A percentile compares a stretch with the other conserved stretches of the same genome.
These are phyloP conservation scores for Spodoptera littoralis DNA, from an alignment of 2,888 invertebrate genomes.

Conservation along the genomic window DNA sequence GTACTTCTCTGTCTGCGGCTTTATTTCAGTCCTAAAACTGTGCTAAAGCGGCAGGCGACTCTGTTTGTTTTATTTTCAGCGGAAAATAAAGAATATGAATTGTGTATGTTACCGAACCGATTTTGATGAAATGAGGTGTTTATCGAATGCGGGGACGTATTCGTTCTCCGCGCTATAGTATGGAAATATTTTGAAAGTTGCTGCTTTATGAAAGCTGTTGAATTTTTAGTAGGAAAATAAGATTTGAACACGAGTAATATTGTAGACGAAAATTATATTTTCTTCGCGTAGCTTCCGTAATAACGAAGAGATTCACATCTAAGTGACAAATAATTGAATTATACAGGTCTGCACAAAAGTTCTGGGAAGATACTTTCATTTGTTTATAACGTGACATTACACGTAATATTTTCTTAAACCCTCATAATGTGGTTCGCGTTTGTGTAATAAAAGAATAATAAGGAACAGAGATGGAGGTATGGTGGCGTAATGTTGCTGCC, in stretches of 20 bases:
- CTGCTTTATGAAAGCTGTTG: slow-evolving; percentile 2
- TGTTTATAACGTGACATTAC: slow-evolving; percentile 53
- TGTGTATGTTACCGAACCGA: slow-evolving; percentile 7
- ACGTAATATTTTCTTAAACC: slow-evolving; percentile 56
- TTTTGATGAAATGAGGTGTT: slow-evolving; percentile 25
- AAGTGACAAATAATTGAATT: slow-evolving; percentile 58
- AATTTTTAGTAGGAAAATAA: too few species aligned
- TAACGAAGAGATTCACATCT: slow-evolving; percentile 40
- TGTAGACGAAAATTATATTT: slow-evolving; percentile 6
- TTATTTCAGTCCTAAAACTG: slow-evolving; percentile 26
- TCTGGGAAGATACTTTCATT: slow-evolving; percentile 40
- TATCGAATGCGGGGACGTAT: slow-evolving; percentile 2
- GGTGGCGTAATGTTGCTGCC: slow-evolving; percentile 52
- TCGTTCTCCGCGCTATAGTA: neutral
- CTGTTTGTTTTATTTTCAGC: slow-evolving; percentile 24
- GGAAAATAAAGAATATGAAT: slow-evolving; percentile 12
- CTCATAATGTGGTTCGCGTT: slow-evolving; percentile 60
- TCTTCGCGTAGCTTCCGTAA: slow-evolving; percentile 21
- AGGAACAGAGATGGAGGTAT: slow-evolving; percentile 55
- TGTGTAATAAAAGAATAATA: slow-evolving; percentile 70
- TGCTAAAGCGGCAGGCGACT: slow-evolving; percentile 17
- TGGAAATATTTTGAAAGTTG: slow-evolving; percentile 8
- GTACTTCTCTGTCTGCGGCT: slow-evolving; percentile 40
- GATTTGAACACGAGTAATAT: neutral
- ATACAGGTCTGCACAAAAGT: slow-evolving; percentile 46